Conservation (phyloP, 2,113 vertebrate genomes). For the Gopherus evgoodei region DNA sequence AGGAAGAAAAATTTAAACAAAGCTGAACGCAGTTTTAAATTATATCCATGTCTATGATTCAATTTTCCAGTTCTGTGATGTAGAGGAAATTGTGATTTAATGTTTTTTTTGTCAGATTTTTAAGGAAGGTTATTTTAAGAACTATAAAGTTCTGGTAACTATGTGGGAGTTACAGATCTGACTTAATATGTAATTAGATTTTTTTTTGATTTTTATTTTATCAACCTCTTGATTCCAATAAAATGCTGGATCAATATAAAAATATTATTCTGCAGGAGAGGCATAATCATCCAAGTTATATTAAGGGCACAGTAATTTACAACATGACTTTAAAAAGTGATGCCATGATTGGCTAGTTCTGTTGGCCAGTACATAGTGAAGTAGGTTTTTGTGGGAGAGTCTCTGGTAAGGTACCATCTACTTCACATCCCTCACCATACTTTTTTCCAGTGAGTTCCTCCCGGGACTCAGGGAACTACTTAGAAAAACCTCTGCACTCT, state of each 20-base stretch:
- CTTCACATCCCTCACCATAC: neutral
- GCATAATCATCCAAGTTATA: neutral
- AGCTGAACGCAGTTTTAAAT: neutral
- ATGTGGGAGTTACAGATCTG: neutral
- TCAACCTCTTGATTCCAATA: neutral
- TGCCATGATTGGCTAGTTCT: neutral
- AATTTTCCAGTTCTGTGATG: neutral
- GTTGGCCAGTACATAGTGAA: neutral
- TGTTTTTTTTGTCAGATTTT: neutral
- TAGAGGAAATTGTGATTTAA: neutral
- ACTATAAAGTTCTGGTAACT: neutral
- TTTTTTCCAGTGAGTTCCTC: neutral
- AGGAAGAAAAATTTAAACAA: neutral
- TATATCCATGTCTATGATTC: neutral
- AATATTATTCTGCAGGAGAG: neutral
- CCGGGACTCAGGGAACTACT: neutral
- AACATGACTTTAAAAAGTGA: neutral
- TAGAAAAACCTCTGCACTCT: neutral
- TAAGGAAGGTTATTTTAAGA: neutral
- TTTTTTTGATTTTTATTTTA: neutral
- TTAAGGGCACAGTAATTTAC: neutral
- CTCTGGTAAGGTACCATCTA: accelerated
- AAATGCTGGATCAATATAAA: neutral
- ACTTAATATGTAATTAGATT: neutral
- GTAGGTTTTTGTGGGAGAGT: neutral